Evolutionary conservation across 2,113 vertebrate species (phyloP), one percentile per base, ranked within the genome.

Genomic region (Neogale vison): DNA sequence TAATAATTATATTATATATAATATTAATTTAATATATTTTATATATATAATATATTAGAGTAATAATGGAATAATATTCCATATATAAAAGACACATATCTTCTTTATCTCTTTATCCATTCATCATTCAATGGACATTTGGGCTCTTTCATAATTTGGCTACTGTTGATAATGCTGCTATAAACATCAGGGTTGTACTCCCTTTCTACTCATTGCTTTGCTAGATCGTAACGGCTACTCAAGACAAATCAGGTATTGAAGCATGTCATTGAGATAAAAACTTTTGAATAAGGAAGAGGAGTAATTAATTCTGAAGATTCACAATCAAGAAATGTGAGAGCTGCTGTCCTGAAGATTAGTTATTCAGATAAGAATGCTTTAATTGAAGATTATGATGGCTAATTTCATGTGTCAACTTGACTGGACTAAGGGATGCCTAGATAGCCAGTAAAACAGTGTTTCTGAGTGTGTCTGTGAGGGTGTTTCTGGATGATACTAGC

Each of bases 391-490:
- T 76, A 4, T 0, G 34, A 79, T 63, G 18, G 81, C 26, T 85
- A 92, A 92, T 74, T 95, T 92, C 80, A 81, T 55, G 45, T 45
- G 83, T 63, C 89, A 95, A 82, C 65, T 85, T 86, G 88, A 91
- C 71, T 82, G 65, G 76, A 29, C 83, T 88, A 95, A 52, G 36
- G 31, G n/a, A 72, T 72, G 74, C 63, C 12, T 71, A 59, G 42
- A 84, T 45, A 95, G 57, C 29, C 21, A 61, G 52, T 86, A 86
- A 92, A 84, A 57, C 76, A 72, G 63, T 74, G 61, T 45, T 92
- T 82, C 36, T 88, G 65, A 31, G 63, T 82, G 55, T 29, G 2
- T 82, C 55, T 74, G 29, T 81, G 55, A 92, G 23, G 17, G 6
- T 45, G n/a, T 74, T 63, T 72, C 63, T 45, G 65, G 31, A 72